These are phyloP conservation scores for Lycaon pictus DNA, from an alignment of 2,113 vertebrate genomes.

Conservation along the genomic window DNA sequence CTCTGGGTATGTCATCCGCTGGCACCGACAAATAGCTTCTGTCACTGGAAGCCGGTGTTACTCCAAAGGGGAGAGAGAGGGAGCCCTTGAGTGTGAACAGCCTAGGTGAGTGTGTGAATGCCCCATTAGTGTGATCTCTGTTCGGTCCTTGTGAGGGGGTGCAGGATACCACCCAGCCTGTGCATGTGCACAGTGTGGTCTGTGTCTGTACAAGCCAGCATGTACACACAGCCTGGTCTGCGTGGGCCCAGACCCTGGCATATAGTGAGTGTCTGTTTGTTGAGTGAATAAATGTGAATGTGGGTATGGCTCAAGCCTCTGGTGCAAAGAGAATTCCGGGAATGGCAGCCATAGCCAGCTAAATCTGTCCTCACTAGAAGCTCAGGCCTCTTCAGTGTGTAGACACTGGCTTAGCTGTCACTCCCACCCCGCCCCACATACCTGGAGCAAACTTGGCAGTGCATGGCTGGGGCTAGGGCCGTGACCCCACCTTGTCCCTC, in stretches of 20 bases:
- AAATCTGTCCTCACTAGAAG: neutral
- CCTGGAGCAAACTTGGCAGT: neutral
- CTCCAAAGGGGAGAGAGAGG: neutral
- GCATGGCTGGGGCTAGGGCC: neutral
- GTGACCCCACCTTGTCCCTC: neutral
- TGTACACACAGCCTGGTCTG: neutral
- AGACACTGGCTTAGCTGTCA: rapidly evolving
- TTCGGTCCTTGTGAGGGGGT: neutral
- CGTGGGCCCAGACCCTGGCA: neutral
- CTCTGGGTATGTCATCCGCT: neutral
- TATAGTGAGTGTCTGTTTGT: neutral
- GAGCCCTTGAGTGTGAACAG: neutral
- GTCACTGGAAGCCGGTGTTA: neutral
- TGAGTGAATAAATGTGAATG: slow-evolving; percentile 24
- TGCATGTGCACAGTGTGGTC: neutral
- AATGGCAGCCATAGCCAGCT: neutral
- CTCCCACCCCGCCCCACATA: rapidly evolving
- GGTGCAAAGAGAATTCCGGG: neutral
- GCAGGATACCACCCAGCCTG: too few relatives aligned
- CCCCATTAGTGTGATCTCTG: neutral
- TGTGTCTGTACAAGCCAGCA: neutral
- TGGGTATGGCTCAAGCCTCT: neutral
- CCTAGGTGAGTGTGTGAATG: neutral
- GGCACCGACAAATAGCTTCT: neutral
- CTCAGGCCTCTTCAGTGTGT: neutral